Percentiles rank a stretch among this genome's conserved stretches.
These are phyloP conservation scores for Drosophila nigromelanica DNA, from an alignment of 1,140 invertebrate species.

Conservation along the genomic window DNA sequence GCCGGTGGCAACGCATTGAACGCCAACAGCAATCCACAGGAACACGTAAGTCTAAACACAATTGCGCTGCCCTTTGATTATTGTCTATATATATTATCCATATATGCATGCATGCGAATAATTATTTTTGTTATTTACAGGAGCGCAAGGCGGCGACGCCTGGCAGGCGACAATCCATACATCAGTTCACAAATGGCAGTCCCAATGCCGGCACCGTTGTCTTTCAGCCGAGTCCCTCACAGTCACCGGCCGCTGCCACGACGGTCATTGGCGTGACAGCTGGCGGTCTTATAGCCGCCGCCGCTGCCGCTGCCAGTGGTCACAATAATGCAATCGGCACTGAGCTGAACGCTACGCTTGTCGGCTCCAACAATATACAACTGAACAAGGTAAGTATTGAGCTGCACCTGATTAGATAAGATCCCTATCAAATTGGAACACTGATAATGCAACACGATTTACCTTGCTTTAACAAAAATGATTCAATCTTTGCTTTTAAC, in stretches of 20 bases:
- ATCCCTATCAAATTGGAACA: slow-evolving; percentile 38
- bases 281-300: slow-evolving; percentile 71
- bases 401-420: slow-evolving; percentile 39
- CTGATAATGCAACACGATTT: slow-evolving; percentile 9
- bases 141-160: slow-evolving; percentile 84
- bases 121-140: slow-evolving; percentile 38
- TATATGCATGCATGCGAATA: not conserved
- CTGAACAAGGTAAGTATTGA: slow-evolving; percentile 76
- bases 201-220: slow-evolving; percentile 83
- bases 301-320: slow-evolving; percentile 32
- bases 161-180: slow-evolving; percentile 83
- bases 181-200: slow-evolving; percentile 83
- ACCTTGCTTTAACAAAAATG: slow-evolving; percentile 6
- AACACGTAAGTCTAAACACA: slow-evolving; percentile 71
- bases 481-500: slow-evolving; percentile 2
- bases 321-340: slow-evolving; percentile 75
- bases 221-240: slow-evolving; percentile 83
- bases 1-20: slow-evolving; percentile 81
- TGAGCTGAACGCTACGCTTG: slow-evolving; percentile 83
- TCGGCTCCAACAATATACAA: slow-evolving; percentile 84
- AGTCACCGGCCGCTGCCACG: slow-evolving; percentile 83
- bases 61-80: not conserved
- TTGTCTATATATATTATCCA: not conserved
- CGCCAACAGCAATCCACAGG: slow-evolving; percentile 81
- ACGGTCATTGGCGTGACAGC: slow-evolving; percentile 83